Percentiles rank a stretch among this genome's conserved stretches.
Evolutionary conservation across 1,140 invertebrate species (phyloP).

Genomic region (Kradibia gibbosae): DNA sequence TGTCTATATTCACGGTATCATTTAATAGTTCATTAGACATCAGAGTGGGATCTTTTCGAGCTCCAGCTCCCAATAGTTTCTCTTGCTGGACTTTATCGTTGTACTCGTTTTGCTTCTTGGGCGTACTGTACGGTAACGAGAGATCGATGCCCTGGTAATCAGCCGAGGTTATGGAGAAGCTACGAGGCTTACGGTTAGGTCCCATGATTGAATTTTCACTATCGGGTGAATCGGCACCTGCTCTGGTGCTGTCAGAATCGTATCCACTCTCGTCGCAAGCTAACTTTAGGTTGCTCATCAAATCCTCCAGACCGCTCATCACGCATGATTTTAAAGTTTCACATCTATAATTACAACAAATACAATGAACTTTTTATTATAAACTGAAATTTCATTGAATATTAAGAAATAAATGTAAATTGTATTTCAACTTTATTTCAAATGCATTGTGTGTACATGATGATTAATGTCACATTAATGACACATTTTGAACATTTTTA

Average conservation of each 20-base stretch:
- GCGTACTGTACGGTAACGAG: slow-evolving; percentile 50
- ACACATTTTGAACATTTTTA: no score
- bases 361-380: no score
- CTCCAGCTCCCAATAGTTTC: no score
- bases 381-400: no score
- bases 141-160: slow-evolving; percentile 63
- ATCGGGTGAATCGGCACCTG: slow-evolving; percentile 74
- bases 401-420: no score
- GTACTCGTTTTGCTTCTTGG: slow-evolving; percentile 37
- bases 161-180: slow-evolving; percentile 63
- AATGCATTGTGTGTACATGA: no score
- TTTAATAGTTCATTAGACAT: no score
- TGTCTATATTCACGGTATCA: no score
- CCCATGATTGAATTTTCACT: slow-evolving; percentile 60
- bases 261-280: slow-evolving; percentile 79
- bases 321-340: slow-evolving; percentile 56
- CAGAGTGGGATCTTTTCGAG: no score
- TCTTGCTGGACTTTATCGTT: background rate
- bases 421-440: no score
- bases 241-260: slow-evolving; percentile 77
- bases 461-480: no score
- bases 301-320: slow-evolving; percentile 65
- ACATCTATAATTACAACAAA: slow-evolving; percentile 30
- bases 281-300: slow-evolving; percentile 69
- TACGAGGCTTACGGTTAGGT: slow-evolving; percentile 59